Conservation (phyloP, 2,113 vertebrate genomes). For the Axis porcinus region DNA sequence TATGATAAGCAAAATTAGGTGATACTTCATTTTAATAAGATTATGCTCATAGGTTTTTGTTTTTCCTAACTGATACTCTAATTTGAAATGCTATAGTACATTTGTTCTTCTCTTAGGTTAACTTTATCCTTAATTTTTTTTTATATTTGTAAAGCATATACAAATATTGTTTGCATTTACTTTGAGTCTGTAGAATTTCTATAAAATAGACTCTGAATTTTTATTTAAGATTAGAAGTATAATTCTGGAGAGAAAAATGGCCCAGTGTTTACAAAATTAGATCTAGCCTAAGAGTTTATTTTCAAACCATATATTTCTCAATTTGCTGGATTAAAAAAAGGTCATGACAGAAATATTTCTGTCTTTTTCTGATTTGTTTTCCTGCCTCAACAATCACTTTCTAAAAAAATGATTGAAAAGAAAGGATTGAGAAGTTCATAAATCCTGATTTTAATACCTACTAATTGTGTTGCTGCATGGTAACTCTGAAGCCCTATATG, state of each 20-base stretch:
- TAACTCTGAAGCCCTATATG: background rate
- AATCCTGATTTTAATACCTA: background rate
- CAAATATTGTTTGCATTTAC: constrained; percentile 49
- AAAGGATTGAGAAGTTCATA: background rate
- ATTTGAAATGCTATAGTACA: constrained; percentile 35
- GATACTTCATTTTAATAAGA: background rate
- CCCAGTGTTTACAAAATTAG: background rate
- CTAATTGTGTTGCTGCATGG: background rate
- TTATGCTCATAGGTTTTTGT: background rate
- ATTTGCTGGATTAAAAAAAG: background rate
- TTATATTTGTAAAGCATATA: constrained; percentile 30
- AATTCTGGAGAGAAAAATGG: background rate
- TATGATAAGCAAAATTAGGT: background rate
- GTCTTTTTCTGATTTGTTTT: background rate
- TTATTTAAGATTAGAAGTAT: background rate
- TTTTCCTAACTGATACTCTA: background rate
- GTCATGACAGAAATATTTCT: background rate
- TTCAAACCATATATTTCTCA: background rate
- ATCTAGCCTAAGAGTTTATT: background rate
- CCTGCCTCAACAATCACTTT: background rate
- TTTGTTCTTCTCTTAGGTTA: constrained; percentile 43
- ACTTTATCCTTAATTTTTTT: constrained; percentile 27
- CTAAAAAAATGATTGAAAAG: background rate
- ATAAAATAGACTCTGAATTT: constrained; percentile 31
- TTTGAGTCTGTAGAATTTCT: constrained; percentile 23